Evolutionary conservation across 2,888 invertebrate species (phyloP).

Genomic region (Trichopria drosophilae): DNA sequence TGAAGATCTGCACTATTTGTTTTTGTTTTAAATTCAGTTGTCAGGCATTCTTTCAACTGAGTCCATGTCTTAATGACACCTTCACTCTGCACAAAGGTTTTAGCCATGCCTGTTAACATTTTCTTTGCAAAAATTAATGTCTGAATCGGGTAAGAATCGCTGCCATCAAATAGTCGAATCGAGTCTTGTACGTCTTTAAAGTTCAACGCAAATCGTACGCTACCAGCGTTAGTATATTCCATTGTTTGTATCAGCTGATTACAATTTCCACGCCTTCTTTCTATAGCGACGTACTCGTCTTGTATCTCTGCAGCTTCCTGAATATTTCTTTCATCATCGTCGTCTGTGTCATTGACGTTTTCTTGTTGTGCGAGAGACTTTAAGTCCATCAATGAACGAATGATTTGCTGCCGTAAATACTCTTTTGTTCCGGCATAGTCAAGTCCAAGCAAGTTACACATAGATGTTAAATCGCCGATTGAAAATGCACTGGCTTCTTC

Average conservation of each 20-base stretch:
- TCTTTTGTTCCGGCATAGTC: constrained; percentile 5
- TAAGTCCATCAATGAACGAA: not conserved
- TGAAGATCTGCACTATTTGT: constrained; percentile 14
- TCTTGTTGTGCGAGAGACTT: not conserved
- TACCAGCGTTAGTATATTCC: too few species aligned
- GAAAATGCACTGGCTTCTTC: constrained; percentile 9
- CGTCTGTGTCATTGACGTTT: not conserved
- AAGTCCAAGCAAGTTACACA: constrained; percentile 6
- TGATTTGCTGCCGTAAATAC: not conserved
- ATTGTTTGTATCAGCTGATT: too few species aligned
- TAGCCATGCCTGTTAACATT: constrained; percentile 39
- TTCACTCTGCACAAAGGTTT: constrained; percentile 40
- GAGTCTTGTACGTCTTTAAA: constrained; percentile 41
- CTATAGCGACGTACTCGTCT: too few species aligned
- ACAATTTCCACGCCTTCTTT: too few species aligned
- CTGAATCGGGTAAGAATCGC: constrained; percentile 38
- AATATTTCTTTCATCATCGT: not conserved
- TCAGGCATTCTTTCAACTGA: constrained; percentile 3
- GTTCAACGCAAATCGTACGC: too few species aligned
- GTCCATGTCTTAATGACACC: constrained; percentile 33
- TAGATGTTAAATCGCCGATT: constrained; percentile 4
- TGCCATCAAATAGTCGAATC: constrained; percentile 37
- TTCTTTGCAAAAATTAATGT: constrained; percentile 43
- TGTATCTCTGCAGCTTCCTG: too few species aligned
- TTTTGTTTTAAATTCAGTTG: constrained; percentile 8